Evolutionary conservation across 2,113 vertebrate genomes (phyloP).

Genomic region (Stomatorhinus ivindoensis): DNA sequence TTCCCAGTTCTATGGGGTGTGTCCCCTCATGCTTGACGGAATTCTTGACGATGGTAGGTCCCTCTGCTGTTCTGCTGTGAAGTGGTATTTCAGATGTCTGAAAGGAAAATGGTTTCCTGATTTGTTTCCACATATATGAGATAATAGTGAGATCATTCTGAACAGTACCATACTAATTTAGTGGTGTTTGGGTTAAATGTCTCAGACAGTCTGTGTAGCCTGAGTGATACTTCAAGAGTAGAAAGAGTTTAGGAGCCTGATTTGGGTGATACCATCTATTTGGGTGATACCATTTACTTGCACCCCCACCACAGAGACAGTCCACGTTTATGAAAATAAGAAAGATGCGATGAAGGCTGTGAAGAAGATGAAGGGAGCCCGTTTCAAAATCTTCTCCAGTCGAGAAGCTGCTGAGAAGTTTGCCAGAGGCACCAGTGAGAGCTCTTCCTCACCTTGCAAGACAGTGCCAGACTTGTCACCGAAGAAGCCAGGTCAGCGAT

Average conservation of each 20-base stretch:
- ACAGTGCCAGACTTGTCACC: background rate
- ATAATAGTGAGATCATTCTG: background rate
- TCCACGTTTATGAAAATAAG: background rate
- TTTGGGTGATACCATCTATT: background rate
- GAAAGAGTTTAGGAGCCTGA: background rate
- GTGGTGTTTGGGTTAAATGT: background rate
- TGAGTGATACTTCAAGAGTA: background rate
- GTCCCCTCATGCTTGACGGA: background rate
- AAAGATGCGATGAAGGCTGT: constrained; percentile 8
- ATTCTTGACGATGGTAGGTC: background rate
- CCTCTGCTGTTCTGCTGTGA: background rate
- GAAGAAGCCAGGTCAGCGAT: background rate
- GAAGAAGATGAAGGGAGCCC: constrained; percentile 2
- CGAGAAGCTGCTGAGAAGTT: constrained; percentile 6
- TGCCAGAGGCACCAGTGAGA: background rate
- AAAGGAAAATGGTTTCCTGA: background rate
- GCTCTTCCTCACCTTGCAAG: background rate
- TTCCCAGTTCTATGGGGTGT: background rate
- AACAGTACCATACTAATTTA: background rate
- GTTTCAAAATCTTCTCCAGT: constrained; percentile 15
- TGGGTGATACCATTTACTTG: background rate
- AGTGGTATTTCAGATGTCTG: background rate
- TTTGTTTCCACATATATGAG: background rate
- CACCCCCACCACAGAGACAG: background rate
- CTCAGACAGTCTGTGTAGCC: background rate